Evolutionary conservation across 1,140 invertebrate species (phyloP).

Genomic region (Drosophila tsacasi): DNA sequence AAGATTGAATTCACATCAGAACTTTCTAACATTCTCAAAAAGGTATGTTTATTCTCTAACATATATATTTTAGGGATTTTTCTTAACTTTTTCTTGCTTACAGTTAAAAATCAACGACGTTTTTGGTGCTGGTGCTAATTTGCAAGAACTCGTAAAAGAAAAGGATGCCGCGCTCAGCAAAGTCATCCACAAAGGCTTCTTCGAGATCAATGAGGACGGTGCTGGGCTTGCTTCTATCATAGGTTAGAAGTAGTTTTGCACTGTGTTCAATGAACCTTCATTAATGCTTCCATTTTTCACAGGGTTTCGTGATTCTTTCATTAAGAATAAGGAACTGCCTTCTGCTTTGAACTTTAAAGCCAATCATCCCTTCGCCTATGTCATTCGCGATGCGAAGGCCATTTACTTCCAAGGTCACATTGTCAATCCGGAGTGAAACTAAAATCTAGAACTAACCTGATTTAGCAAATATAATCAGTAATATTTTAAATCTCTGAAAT

Average conservation of each 20-base stretch:
- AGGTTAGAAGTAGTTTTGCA: background rate
- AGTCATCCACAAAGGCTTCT: background rate
- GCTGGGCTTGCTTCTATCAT: background rate
- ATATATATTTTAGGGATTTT: background rate
- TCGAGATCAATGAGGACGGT: background rate
- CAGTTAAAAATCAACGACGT: background rate
- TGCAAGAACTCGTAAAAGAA: background rate
- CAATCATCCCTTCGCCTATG: background rate
- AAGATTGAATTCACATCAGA: background rate
- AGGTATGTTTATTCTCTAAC: background rate
- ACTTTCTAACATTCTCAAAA: background rate
- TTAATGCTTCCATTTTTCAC: background rate
- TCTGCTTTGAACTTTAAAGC: background rate
- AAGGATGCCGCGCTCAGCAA: background rate
- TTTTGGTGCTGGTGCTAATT: background rate
- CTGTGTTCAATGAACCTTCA: too few species aligned
- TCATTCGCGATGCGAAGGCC: background rate
- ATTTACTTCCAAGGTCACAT: constrained; percentile 2
- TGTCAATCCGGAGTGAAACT: background rate
- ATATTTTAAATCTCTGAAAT: too few species aligned
- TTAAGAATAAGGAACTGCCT: background rate
- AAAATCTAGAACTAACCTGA: background rate
- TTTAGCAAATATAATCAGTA: background rate
- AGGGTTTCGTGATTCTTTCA: background rate
- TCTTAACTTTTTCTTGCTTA: background rate